Base-by-base conservation (phyloP, 2,888 invertebrate genomes). In the Tenthredo livida region DNA sequence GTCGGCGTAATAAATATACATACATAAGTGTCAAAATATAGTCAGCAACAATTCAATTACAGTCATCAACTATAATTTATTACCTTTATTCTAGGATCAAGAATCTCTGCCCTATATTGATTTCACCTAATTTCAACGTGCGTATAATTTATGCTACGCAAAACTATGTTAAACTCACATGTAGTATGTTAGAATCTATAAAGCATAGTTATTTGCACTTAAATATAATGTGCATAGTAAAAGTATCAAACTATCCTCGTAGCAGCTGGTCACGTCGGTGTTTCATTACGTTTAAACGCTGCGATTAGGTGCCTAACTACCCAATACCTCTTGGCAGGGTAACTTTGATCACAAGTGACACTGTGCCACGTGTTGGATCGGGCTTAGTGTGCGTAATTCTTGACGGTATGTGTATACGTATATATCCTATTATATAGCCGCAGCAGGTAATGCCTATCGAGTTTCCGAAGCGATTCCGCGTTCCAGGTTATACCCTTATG, bases 241-340 rank as follows among this genome's bases (percentile, higher is more conserved):
- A 29, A 33, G n/a, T 29, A 33, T 50, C 4, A n/a, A 77, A 40
- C 54, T 33, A 54, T 33, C 77, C 6, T 54, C 2, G n/a, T 33
- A 33, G 54, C 47, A 54, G 12, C 50, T 77, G 77, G 33, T 54
- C 47, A 47, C 47, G 29, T 54, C 54, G 77, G 54, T 29, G 29
- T n/a, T 50, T 29, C 54, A 77, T 77, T 77, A 77, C 54, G 9
- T 29, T 54, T 77, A 77, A 77, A 77, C 77, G 54, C n/a, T 33
- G 54, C 77, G 77, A 77, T 77, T 77, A 77, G 54, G 54, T 77
- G n/a, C 54, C 54, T 50, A 77, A 54, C 77, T 25, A 40, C 15
- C 12, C 21, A 21, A 21, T 21, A 43, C 40, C 12, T 40, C 21
- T 73, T 21, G 12, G 7, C 6, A 73, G 40, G 9, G 72, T 43